Evolutionary conservation across 2,888 invertebrate species (phyloP).

Genomic region (Ectemnius cavifrons): DNA sequence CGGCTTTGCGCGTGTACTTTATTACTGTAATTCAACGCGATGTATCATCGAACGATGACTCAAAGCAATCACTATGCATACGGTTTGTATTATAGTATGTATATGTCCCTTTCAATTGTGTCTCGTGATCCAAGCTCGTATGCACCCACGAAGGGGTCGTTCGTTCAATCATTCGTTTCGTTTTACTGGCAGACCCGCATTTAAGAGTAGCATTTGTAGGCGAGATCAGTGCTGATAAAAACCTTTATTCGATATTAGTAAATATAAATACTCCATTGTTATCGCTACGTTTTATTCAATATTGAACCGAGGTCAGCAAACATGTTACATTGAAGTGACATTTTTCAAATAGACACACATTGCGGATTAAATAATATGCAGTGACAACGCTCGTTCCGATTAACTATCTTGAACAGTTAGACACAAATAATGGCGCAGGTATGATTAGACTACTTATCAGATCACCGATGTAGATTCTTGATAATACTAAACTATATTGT

Average conservation of each 20-base stretch:
- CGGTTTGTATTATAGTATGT: not conserved
- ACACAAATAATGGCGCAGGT: too few relatives aligned
- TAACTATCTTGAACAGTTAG: not conserved
- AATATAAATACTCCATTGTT: too few relatives aligned
- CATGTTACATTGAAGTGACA: too few relatives aligned
- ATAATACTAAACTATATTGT: too few relatives aligned
- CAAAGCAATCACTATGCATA: conserved; percentile 35
- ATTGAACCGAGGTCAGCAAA: too few relatives aligned
- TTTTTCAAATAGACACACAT: conserved; percentile 11
- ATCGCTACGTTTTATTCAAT: too few relatives aligned
- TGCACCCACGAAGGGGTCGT: conserved; percentile 33
- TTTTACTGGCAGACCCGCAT: conserved; percentile 32
- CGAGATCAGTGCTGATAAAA: conserved; percentile 39
- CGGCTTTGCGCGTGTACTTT: conserved; percentile 1
- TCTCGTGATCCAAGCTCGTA: conserved; percentile 13
- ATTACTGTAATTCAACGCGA: conserved; percentile 25
- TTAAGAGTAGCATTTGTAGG: conserved; percentile 24
- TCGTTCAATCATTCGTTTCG: conserved; percentile 10
- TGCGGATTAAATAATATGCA: not conserved
- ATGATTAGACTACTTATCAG: too few relatives aligned
- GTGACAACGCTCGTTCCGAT: conserved; percentile 12
- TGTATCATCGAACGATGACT: conserved; percentile 37
- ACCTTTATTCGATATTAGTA: too few relatives aligned
- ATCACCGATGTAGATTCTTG: too few relatives aligned
- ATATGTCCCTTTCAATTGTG: conserved; percentile 15